phyloP scores from a whole-genome alignment of 2,113 vertebrate species.

The Neolamprologus sp. region DNA sequence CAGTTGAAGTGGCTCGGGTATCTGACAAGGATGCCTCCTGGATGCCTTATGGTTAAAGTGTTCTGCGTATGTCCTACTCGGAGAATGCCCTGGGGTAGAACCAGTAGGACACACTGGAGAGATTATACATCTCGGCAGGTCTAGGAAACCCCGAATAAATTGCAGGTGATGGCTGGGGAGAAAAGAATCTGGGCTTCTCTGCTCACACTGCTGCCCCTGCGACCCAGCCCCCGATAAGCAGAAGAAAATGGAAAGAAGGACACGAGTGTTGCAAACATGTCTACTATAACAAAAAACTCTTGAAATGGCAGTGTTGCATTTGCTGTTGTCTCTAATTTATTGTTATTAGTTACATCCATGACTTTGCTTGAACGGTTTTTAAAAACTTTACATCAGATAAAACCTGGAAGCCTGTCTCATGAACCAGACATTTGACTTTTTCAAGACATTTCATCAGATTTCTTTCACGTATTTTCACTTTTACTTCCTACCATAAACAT shows the following conservation, averaged over 20 bases:
- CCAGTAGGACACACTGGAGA: not conserved
- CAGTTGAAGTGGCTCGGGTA: not conserved
- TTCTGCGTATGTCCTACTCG: not conserved
- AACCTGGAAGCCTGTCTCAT: not conserved
- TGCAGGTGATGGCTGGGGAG: rapidly evolving
- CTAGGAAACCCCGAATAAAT: not conserved
- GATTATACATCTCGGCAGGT: not conserved
- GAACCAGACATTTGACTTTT: not conserved
- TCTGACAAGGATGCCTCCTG: not conserved
- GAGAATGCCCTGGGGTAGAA: not conserved
- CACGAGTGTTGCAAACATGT: not conserved
- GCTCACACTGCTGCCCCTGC: not conserved
- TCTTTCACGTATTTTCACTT: not conserved
- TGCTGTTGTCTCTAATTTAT: not conserved
- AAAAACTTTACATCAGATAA: not conserved
- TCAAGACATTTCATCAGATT: not conserved
- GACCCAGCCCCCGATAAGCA: rapidly evolving
- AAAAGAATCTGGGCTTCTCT: not conserved
- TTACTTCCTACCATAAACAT: not conserved
- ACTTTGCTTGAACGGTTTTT: not conserved
- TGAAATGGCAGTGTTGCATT: not conserved
- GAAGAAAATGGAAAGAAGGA: not conserved
- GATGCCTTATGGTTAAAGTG: not conserved
- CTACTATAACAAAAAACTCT: not conserved
- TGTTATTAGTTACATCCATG: not conserved